phyloP scores from a whole-genome alignment of 2,113 vertebrate species.

The Blennius ocellaris region DNA sequence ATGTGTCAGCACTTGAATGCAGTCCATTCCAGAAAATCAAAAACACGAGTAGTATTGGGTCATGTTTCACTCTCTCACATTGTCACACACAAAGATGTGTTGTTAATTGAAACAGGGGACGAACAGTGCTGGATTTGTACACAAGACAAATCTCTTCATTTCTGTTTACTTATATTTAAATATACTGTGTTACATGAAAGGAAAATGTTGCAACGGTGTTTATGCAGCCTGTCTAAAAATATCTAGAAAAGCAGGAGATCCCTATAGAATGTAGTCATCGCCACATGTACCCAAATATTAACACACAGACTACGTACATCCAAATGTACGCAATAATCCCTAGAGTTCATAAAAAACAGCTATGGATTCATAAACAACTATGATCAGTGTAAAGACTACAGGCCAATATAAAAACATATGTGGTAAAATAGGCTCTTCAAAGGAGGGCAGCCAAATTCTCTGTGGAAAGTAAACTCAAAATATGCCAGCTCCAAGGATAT shows the following conservation, averaged over 20 bases:
- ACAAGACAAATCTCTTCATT: not conserved
- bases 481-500: constrained; percentile 13
- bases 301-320: not conserved
- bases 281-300: not conserved
- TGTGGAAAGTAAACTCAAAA: constrained; percentile 23
- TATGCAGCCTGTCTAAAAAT: not conserved
- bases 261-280: not conserved
- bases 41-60: not conserved
- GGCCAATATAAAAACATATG: constrained; percentile 3
- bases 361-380: not conserved
- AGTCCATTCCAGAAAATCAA: constrained; percentile 4
- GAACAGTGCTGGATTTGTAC: not conserved
- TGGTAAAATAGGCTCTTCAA: constrained; percentile 16
- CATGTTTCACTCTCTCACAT: not conserved
- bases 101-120: not conserved
- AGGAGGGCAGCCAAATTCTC: constrained; percentile 31
- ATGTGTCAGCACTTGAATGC: not conserved
- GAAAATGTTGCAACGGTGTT: not conserved
- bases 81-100: not conserved
- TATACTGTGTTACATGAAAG: not conserved
- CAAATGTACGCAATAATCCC: constrained; percentile 5
- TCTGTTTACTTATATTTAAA: no score
- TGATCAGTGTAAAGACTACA: constrained; percentile 4
- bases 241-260: constrained; percentile 4
- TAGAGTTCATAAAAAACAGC: not conserved